Conservation (phyloP, 2,113 vertebrate species). For the Elephantulus edwardii region DNA sequence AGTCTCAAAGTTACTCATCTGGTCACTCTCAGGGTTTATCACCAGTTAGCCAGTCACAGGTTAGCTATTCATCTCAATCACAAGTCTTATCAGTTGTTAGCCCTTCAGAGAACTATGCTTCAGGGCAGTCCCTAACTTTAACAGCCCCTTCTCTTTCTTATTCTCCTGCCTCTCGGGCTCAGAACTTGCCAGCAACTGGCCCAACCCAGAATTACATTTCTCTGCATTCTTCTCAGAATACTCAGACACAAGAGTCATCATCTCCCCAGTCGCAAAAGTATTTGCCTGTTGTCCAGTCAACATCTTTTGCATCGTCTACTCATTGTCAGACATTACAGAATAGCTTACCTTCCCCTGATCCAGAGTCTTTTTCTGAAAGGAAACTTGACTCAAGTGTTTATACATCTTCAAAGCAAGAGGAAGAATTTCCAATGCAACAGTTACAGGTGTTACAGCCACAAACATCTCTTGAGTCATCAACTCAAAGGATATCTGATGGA, state of each 20-base stretch:
- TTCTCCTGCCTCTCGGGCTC: slow-evolving; percentile 87
- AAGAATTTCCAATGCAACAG: slow-evolving; percentile 91
- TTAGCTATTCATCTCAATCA: slow-evolving; percentile 93
- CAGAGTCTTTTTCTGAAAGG: slow-evolving; percentile 90
- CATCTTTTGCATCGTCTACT: slow-evolving; percentile 87
- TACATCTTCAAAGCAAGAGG: slow-evolving; percentile 86
- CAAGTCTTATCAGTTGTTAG: slow-evolving; percentile 91
- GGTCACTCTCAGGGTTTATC: slow-evolving; percentile 94
- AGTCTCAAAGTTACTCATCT: slow-evolving; percentile 92
- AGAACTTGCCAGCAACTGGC: slow-evolving; percentile 87
- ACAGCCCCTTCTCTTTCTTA: slow-evolving; percentile 89
- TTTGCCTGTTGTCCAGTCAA: slow-evolving; percentile 88
- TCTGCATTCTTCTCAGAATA: slow-evolving; percentile 89
- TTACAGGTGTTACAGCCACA: slow-evolving; percentile 91
- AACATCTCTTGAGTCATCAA: slow-evolving; percentile 87
- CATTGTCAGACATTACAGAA: slow-evolving; percentile 91
- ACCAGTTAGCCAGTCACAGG: slow-evolving; percentile 88
- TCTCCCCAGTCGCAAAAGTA: slow-evolving; percentile 92
- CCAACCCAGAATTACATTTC: slow-evolving; percentile 90
- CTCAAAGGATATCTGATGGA: slow-evolving; percentile 85
- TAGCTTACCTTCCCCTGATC: slow-evolving; percentile 88
- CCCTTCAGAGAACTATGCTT: slow-evolving; percentile 92
- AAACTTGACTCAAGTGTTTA: slow-evolving; percentile 90
- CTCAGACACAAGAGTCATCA: slow-evolving; percentile 87
- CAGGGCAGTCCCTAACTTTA: slow-evolving; percentile 90